Evolutionary conservation across 2,797 vertebrate species (phyloP).

Genomic region (Hippocampus kuda): DNA sequence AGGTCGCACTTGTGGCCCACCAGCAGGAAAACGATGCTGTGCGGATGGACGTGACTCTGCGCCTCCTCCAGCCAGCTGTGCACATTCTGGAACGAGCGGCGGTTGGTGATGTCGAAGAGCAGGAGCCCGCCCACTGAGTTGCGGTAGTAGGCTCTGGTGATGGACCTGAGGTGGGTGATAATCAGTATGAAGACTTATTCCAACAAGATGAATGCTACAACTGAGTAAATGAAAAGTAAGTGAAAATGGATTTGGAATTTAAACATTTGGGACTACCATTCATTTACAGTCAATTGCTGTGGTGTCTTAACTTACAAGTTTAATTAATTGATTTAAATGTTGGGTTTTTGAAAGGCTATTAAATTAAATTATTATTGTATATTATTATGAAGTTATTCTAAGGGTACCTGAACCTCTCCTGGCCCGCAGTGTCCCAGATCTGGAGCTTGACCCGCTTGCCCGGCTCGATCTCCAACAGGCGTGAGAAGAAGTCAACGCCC

Average conservation of each 20-base stretch:
- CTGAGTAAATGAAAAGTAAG: neutral
- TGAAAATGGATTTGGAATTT: neutral
- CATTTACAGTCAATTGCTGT: neutral
- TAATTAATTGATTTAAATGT: neutral
- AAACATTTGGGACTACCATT: neutral
- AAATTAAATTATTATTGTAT: too few species aligned
- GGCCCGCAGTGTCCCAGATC: conserved; percentile 87
- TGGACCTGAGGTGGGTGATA: conserved; percentile 61
- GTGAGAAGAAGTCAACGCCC: conserved; percentile 93
- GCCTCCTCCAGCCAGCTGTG: conserved; percentile 93
- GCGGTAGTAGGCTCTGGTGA: conserved; percentile 84
- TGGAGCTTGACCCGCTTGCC: conserved; percentile 91
- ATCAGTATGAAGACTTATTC: neutral
- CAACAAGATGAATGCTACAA: neutral
- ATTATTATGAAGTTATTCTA: too few species aligned
- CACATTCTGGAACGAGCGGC: conserved; percentile 88
- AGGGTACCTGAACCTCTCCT: conserved; percentile 81
- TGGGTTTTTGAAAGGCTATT: too few species aligned
- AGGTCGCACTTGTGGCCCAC: conserved; percentile 94
- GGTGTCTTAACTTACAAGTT: neutral
- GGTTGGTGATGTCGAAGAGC: conserved; percentile 92
- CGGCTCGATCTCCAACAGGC: conserved; percentile 90
- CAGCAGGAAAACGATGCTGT: conserved; percentile 87
- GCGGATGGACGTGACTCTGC: conserved; percentile 85
- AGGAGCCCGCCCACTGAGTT: conserved; percentile 95